phyloP scores from a whole-genome alignment of 1,140 invertebrate species.

The Platyscapa corneri region DNA sequence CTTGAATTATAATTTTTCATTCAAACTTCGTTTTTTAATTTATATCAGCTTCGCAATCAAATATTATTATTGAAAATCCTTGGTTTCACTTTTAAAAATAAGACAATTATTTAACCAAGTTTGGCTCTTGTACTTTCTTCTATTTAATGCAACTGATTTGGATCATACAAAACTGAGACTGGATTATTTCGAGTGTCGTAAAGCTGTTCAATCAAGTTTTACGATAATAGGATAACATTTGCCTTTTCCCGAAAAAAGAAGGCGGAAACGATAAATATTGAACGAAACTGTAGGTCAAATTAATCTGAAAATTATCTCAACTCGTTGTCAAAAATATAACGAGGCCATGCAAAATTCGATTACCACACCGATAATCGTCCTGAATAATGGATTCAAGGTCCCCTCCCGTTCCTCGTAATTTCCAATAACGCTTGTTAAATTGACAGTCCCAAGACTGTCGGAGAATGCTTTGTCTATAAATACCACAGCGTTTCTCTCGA shows the following conservation, averaged over 20 bases:
- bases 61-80: no score
- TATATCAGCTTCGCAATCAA: no score
- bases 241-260: background rate
- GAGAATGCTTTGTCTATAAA: conserved; percentile 22
- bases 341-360: background rate
- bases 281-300: background rate
- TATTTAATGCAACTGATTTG: no score
- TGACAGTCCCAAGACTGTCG: conserved; percentile 18
- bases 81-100: no score
- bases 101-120: no score
- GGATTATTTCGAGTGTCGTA: background rate
- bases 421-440: background rate
- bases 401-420: background rate
- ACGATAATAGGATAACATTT: background rate
- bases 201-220: background rate
- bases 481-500: conserved; percentile 25
- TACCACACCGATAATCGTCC: background rate
- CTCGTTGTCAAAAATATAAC: background rate
- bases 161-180: no score
- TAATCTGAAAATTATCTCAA: background rate
- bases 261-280: no score
- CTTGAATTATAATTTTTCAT: no score
- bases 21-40: no score
- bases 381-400: conserved; percentile 7
- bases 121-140: no score